Conservation (phyloP, 1,140 invertebrate species). For the Limonius californicus region DNA sequence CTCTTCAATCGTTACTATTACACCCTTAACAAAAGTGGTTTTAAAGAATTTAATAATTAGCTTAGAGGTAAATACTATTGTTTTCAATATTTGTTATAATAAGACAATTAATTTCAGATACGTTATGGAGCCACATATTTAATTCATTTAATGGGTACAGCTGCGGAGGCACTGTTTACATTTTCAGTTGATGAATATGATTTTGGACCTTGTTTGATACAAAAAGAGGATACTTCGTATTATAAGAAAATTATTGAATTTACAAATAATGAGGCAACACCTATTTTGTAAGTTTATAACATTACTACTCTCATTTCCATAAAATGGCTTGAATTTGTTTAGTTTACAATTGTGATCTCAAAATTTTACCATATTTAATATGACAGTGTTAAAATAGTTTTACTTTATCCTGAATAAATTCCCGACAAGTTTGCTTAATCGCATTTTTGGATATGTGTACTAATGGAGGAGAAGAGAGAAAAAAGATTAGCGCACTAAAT, state of each 20-base stretch:
- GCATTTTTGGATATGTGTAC: too few relatives aligned
- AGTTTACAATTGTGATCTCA: too few relatives aligned
- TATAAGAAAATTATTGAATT: conserved; percentile 41
- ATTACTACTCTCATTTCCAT: not conserved
- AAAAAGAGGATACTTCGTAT: conserved; percentile 30
- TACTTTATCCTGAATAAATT: too few relatives aligned
- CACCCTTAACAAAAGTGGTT: conserved; percentile 15
- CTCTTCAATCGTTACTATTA: conserved; percentile 7
- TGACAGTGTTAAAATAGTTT: too few relatives aligned
- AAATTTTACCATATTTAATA: too few relatives aligned
- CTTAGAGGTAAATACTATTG: conserved; percentile 37
- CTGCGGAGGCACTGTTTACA: conserved; percentile 33
- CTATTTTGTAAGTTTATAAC: conserved; percentile 41
- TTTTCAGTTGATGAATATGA: conserved; percentile 47
- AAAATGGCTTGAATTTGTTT: too few relatives aligned
- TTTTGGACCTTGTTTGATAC: conserved; percentile 49
- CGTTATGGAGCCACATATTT: conserved; percentile 45
- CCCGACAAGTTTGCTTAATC: too few relatives aligned
- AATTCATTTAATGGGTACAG: conserved; percentile 41
- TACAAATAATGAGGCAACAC: conserved; percentile 41
- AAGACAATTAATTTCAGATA: conserved; percentile 39
- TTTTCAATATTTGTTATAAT: not conserved
- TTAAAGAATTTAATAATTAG: conserved; percentile 24
- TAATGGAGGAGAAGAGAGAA: too few relatives aligned
- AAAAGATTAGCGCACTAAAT: too few relatives aligned